Conservation (phyloP, 2,113 vertebrate genomes). For the Ceratotherium simum region DNA sequence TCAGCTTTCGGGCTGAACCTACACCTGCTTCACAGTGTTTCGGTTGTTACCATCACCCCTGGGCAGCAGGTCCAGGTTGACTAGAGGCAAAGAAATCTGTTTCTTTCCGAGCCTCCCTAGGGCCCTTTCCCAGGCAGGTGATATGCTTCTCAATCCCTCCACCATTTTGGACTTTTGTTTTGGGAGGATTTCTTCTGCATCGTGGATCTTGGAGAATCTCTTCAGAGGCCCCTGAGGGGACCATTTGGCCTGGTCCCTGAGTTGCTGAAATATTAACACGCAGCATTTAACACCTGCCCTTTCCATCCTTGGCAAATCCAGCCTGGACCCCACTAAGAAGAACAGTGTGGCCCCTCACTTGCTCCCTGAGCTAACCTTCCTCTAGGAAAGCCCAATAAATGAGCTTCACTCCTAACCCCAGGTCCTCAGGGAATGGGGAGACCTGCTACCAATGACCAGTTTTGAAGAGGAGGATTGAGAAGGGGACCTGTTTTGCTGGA, state of each 20-base stretch:
- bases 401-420: not conserved
- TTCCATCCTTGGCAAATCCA: not conserved
- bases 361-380: not conserved
- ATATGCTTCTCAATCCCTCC: not conserved
- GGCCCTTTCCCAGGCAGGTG: not conserved
- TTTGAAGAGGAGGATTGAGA: not conserved
- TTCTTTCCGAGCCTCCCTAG: not conserved
- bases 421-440: not conserved
- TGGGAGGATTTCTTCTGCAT: not conserved
- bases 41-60: not conserved
- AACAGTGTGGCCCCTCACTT: not conserved
- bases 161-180: not conserved
- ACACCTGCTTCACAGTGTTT: not conserved
- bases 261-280: not conserved
- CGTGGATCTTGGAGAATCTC: not conserved
- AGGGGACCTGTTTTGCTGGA: not conserved
- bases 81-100: not conserved
- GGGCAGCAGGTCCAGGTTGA: not conserved
- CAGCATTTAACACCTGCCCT: conserved; percentile 34
- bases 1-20: not conserved
- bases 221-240: not conserved
- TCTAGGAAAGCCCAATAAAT: not conserved
- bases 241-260: not conserved
- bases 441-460: not conserved
- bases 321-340: not conserved